Conservation (phyloP, 2,888 invertebrate genomes). For the Allophyes oxyacanthae region DNA sequence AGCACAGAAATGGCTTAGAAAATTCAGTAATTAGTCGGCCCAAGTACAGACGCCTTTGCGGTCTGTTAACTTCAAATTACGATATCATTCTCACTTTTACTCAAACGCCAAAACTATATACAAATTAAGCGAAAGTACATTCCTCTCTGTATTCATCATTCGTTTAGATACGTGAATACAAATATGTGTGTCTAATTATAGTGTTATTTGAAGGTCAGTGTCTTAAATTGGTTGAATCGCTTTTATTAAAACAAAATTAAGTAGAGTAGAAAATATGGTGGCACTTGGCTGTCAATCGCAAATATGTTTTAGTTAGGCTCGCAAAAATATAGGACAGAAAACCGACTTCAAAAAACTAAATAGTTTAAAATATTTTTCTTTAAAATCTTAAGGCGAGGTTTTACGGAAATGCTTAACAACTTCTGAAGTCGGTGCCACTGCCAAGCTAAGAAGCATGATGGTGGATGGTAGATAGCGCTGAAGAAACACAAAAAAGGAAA, state of each 20-base stretch:
- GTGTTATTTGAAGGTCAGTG: conserved; percentile 43
- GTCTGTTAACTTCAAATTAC: conserved; percentile 66
- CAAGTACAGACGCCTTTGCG: conserved; percentile 45
- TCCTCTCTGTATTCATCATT: conserved; percentile 39
- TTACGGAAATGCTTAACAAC: too few relatives aligned
- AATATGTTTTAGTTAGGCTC: too few relatives aligned
- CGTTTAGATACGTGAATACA: conserved; percentile 10
- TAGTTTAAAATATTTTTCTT: too few relatives aligned
- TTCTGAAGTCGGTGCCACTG: too few relatives aligned
- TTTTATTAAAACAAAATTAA: not conserved
- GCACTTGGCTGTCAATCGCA: too few relatives aligned
- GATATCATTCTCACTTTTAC: conserved; percentile 74
- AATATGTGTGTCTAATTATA: conserved; percentile 30
- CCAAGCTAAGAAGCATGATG: too few relatives aligned
- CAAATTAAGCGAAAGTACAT: conserved; percentile 65
- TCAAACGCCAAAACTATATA: conserved; percentile 51
- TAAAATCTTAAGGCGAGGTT: too few relatives aligned
- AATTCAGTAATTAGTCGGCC: conserved; percentile 26
- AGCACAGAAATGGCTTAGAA: conserved; percentile 10
- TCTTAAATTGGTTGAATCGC: conserved; percentile 13
- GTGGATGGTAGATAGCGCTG: too few relatives aligned
- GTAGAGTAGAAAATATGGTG: conserved; percentile 3
- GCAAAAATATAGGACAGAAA: too few relatives aligned
- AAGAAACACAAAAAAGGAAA: too few relatives aligned
- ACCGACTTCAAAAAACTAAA: too few relatives aligned